A percentile compares a stretch with the other conserved stretches of the same genome.
Evolutionary conservation across 2,797 vertebrate genomes (phyloP).

Genomic region (Columba guinea): DNA sequence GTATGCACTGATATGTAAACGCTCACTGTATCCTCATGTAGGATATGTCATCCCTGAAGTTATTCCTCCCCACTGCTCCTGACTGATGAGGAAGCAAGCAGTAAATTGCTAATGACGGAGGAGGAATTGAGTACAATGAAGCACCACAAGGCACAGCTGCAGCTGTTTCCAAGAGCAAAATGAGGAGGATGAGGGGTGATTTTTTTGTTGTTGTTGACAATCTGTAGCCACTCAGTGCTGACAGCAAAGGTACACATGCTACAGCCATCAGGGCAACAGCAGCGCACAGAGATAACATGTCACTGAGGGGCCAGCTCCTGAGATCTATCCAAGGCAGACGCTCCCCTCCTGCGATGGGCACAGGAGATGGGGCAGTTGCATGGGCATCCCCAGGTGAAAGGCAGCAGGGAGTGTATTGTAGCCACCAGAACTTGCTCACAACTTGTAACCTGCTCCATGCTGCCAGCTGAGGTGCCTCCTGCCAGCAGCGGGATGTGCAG

Average conservation of each 20-base stretch:
- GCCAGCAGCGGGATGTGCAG: background rate
- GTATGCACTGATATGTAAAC: background rate
- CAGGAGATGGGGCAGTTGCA: background rate
- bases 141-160: background rate
- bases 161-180: background rate
- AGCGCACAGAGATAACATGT: background rate
- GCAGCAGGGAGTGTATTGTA: fast-evolving
- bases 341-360: background rate
- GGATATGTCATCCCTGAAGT: background rate
- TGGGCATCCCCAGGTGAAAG: background rate
- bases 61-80: background rate
- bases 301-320: background rate
- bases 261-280: background rate
- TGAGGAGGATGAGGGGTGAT: background rate
- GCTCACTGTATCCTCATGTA: background rate
- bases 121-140: background rate
- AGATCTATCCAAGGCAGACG: background rate
- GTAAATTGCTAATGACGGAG: background rate
- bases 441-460: background rate
- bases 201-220: background rate
- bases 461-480: background rate
- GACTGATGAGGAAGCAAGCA: background rate
- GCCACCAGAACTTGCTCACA: background rate
- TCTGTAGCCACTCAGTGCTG: background rate
- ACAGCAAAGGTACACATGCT: background rate